Evolutionary conservation across 2,797 vertebrate genomes (phyloP), one percentile per base, ranked within the genome.

Genomic region (Pangasius djambal): DNA sequence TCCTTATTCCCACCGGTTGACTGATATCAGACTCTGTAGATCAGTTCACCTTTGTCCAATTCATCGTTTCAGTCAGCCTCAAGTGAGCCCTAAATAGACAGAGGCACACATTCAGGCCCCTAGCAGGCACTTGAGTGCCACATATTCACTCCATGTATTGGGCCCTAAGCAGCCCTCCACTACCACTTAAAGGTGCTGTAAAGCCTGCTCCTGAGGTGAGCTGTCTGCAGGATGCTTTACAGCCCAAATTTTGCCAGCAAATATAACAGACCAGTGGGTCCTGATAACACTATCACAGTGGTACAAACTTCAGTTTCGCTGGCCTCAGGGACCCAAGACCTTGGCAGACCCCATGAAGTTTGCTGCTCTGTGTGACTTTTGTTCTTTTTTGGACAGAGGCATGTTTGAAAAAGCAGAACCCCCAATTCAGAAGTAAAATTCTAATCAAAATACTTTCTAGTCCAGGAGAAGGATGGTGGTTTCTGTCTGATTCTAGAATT

Each of bases 41-140:
- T 48, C 22, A 28, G 1, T 59, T 61, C 34, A 59, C 4, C 4
- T 37, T 44, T 1, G 13, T 83, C 57, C 8, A 8, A 2, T 10
- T 82, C 78, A 81, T 81, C 31, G 13, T 57, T 81, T 37, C 55
- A 81, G 52, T 79, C 50, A 55, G n/a, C 16, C 52, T 57, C 52
- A 34, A 31, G 18, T 25, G 37, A 83, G 22, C 81, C 37, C 37
- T 83, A 48, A 52, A 37, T 12, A 69, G 44, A 85, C 63, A 69
- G 52, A 82, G 44, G 8, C 37, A 84, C 40, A 61, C 20, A 5
- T 0, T 20, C n/a, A 59, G 7, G 40, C 59, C 59, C 3, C 82
- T 18, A 83, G 25, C 20, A 37, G 55, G 12, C 82, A 83, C 59
- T 34, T n/a, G 40, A 28, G 37, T n/a, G n/a, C 13, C 40, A 65